Conservation (phyloP, 2,888 invertebrate species). For the Brenthis hecate region DNA sequence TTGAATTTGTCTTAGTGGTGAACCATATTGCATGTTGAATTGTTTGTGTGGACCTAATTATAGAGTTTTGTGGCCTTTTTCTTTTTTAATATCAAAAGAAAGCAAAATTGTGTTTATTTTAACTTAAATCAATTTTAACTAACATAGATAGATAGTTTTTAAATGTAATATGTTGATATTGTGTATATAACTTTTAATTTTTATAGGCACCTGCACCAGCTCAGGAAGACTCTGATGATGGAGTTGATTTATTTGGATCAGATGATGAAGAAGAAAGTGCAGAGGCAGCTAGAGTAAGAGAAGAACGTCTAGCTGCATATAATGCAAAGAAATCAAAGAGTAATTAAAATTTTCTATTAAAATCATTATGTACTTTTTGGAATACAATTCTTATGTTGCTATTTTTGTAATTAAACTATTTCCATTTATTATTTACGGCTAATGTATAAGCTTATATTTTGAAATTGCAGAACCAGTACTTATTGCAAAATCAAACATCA, state of each 20-base stretch:
- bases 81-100: too few species aligned
- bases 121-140: background rate
- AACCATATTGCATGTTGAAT: too few species aligned
- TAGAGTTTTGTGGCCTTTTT: too few species aligned
- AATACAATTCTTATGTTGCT: background rate
- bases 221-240: slow-evolving; percentile 85
- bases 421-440: too few species aligned
- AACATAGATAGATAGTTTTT: background rate
- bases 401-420: background rate
- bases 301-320: slow-evolving; percentile 94
- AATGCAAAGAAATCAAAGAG: slow-evolving; percentile 95
- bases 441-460: background rate
- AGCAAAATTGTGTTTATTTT: too few species aligned
- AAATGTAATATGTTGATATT: slow-evolving; percentile 9
- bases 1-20: too few species aligned
- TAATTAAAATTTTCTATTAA: slow-evolving; percentile 53
- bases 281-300: slow-evolving; percentile 88
- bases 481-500: slow-evolving; percentile 96
- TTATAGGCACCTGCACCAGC: slow-evolving; percentile 53
- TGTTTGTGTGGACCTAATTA: too few species aligned
- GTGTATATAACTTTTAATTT: background rate
- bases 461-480: slow-evolving; percentile 87
- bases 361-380: background rate
- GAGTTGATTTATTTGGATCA: slow-evolving; percentile 91
- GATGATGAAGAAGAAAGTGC: slow-evolving; percentile 89